These are phyloP conservation scores for Eospalax fontanierii DNA, from an alignment of 2,797 vertebrate genomes.

Conservation along the genomic window DNA sequence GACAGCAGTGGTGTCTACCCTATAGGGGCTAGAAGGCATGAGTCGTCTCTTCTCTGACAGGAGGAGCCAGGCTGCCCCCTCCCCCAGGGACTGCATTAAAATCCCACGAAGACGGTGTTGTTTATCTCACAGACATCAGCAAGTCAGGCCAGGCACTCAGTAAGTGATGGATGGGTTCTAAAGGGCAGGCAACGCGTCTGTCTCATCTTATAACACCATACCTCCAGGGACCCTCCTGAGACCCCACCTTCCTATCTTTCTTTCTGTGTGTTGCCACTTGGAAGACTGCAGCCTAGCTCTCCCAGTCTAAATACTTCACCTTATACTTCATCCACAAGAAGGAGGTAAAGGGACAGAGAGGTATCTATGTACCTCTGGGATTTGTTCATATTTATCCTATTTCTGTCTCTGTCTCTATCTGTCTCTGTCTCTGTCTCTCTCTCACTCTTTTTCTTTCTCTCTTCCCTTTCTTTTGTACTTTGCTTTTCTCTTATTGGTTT, in stretches of 20 bases:
- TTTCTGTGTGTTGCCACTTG: background rate
- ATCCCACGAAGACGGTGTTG: background rate
- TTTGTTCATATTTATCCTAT: background rate
- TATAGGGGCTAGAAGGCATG: accelerated
- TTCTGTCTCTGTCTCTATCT: background rate
- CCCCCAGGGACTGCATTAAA: background rate
- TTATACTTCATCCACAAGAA: background rate
- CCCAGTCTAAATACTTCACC: too few species aligned
- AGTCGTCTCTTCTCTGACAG: background rate
- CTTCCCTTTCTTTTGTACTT: background rate
- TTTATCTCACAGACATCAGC: background rate
- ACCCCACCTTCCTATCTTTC: background rate
- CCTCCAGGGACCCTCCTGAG: background rate
- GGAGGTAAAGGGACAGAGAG: background rate
- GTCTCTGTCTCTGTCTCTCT: background rate
- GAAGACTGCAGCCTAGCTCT: background rate
- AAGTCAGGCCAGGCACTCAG: background rate
- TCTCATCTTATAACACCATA: background rate
- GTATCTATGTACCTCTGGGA: background rate
- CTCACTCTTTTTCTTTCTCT: background rate
- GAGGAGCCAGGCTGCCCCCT: background rate
- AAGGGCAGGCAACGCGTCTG: background rate
- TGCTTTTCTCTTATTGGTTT: slow-evolving; percentile 27
- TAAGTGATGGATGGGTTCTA: background rate
- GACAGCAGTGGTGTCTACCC: background rate